phyloP scores from a whole-genome alignment of 2,888 invertebrate genomes.

The Hypomecis atomaria region DNA sequence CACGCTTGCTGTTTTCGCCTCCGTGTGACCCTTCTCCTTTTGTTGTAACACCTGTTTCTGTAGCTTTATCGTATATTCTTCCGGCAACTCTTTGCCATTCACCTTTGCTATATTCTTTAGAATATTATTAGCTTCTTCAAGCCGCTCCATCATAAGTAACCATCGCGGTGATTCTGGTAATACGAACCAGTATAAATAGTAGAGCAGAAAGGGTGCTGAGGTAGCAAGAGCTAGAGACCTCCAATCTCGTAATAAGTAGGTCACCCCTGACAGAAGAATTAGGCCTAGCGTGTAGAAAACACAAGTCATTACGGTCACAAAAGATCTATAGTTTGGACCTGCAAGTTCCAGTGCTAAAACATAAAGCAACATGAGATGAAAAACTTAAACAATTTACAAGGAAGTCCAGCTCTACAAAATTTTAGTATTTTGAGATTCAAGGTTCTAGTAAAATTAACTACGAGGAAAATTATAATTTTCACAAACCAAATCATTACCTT shows the following conservation, averaged over 20 bases:
- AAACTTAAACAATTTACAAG: no score
- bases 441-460: no score
- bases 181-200: constrained; percentile 93
- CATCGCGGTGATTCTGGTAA: constrained; percentile 96
- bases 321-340: constrained; percentile 95
- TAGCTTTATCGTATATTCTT: constrained; percentile 88
- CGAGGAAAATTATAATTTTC: no score
- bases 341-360: constrained; percentile 93
- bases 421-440: no score
- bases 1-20: constrained; percentile 78
- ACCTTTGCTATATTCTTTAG: constrained; percentile 90
- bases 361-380: background rate
- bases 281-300: constrained; percentile 95
- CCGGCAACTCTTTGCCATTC: constrained; percentile 91
- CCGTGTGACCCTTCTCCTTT: constrained; percentile 80
- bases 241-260: constrained; percentile 94
- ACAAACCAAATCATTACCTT: no score
- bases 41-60: constrained; percentile 89
- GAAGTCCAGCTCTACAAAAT: no score
- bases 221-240: constrained; percentile 91
- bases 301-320: constrained; percentile 96
- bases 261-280: constrained; percentile 92
- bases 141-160: constrained; percentile 92
- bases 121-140: constrained; percentile 92
- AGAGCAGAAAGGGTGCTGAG: constrained; percentile 93